Evolutionary conservation across 2,888 invertebrate genomes (phyloP), one percentile per base, ranked within the genome.

Genomic region (Xestia ashworthii): DNA sequence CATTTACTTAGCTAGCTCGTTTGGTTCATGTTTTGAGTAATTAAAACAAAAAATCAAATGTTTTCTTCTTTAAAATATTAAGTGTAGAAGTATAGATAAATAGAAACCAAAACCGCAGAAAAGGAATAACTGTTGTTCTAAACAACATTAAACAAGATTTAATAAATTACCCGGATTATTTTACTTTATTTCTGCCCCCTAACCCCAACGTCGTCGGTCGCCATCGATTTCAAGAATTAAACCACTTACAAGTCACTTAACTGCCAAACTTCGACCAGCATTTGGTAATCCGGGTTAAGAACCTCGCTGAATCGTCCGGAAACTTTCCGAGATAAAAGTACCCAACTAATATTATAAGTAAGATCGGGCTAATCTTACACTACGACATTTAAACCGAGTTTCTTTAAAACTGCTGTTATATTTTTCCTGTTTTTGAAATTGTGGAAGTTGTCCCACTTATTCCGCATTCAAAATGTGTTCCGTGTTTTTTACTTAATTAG

Each of bases 151-250:
- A 9, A 66, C n/a, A 50, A 38, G 70, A 46, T 9, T 68, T 1
- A 5, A 32, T 75, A 67, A 46, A 48, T 46, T 19, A 1, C 19
- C 19, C 16, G 9, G 41, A 11, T 32, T 12, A 41, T 64, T 25
- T 69, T 50, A 32, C 2, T 44, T 55, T 19, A 69, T 70, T 80
- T 58, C 50, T 81, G 46, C 14, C 25, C 66, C 58, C 65, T 32
- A 58, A 58, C 19, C 62, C 46, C 53, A 48, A 12, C 12, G 25
- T 58, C 58, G 74, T 74, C 50, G 58, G 58, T 77, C 46, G 14
- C 55, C 89, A 92, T 93, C 91, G 93, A 92, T 92, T 91, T 87
- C 85, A 81, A 89, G 89, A 90, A 90, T 91, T 89, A 88, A 89
- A 81, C 87, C 82, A 83, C 86, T 88, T 87, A 88, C 89, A 90